phyloP scores from a whole-genome alignment of 2,888 invertebrate species.

The Andrena bucephala region DNA sequence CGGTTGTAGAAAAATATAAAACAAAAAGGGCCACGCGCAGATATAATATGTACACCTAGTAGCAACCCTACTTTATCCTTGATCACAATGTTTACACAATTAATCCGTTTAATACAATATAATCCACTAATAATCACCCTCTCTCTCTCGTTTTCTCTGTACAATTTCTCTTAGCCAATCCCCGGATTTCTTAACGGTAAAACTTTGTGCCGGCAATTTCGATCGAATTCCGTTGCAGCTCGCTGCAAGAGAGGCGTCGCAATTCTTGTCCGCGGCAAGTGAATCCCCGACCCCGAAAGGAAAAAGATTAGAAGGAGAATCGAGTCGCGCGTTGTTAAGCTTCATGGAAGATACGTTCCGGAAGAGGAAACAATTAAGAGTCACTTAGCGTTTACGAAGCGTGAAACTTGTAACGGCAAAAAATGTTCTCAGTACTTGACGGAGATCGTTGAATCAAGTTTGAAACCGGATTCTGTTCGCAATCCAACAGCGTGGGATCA shows the following conservation, averaged over 20 bases:
- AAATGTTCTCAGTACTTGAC: slow-evolving; percentile 43
- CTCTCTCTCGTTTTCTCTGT: slow-evolving; percentile 6
- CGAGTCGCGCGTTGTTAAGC: slow-evolving; percentile 23
- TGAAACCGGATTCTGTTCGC: slow-evolving; percentile 1
- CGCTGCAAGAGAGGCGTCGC: slow-evolving; percentile 21
- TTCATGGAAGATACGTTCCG: slow-evolving; percentile 75
- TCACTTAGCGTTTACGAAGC: slow-evolving; percentile 40
- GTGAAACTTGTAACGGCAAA: slow-evolving; percentile 22
- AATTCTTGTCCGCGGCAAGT: slow-evolving; percentile 18
- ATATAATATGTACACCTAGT: slow-evolving; percentile 36
- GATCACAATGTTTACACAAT: slow-evolving; percentile 70
- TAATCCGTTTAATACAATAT: slow-evolving; percentile 33
- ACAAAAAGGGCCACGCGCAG: slow-evolving; percentile 49
- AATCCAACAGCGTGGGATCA: slow-evolving; percentile 8
- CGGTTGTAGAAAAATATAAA: slow-evolving; percentile 62
- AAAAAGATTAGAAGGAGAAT: slow-evolving; percentile 4
- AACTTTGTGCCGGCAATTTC: slow-evolving; percentile 63
- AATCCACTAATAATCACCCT: slow-evolving; percentile 49
- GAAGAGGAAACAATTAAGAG: slow-evolving; percentile 69
- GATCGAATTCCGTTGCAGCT: slow-evolving; percentile 42
- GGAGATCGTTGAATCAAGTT: slow-evolving; percentile 37
- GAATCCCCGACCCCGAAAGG: slow-evolving; percentile 26
- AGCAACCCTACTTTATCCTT: slow-evolving; percentile 55
- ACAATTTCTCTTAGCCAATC: slow-evolving; percentile 73
- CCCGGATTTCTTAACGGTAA: slow-evolving; percentile 67